phyloP scores from a whole-genome alignment of 2,888 invertebrate species.

The Stratiomys singularior region DNA sequence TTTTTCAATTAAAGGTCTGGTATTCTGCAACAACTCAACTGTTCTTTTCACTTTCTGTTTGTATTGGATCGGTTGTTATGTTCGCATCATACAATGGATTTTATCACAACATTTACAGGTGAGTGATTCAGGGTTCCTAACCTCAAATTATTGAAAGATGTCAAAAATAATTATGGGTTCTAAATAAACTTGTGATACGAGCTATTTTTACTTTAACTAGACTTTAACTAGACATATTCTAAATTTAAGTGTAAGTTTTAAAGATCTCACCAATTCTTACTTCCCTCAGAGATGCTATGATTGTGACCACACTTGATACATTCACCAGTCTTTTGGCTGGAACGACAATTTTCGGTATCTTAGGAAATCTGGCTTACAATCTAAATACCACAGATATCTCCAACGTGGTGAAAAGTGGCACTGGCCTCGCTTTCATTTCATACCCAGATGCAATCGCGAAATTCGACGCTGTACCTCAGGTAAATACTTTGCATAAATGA shows the following conservation, averaged over 20 bases:
- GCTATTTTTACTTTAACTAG: too few species aligned
- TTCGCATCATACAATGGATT: constrained; percentile 82
- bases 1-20: constrained; percentile 79
- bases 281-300: constrained; percentile 80
- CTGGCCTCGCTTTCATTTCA: constrained; percentile 83
- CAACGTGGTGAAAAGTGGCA: constrained; percentile 77
- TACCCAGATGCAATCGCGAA: constrained; percentile 86
- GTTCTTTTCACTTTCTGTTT: constrained; percentile 81
- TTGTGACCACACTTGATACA: constrained; percentile 83
- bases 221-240: not conserved
- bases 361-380: constrained; percentile 80
- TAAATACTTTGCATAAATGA: constrained; percentile 57
- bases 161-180: too few species aligned
- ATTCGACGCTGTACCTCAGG: constrained; percentile 78
- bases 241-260: not conserved
- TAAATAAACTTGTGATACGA: too few species aligned
- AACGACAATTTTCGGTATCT: constrained; percentile 82
- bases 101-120: constrained; percentile 76
- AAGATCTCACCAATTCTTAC: not conserved
- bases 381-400: constrained; percentile 69
- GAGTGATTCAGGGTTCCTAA: too few species aligned
- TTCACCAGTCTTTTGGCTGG: constrained; percentile 84
- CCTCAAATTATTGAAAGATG: too few species aligned
- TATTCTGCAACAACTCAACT: constrained; percentile 82
- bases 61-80: constrained; percentile 81